Conservation (phyloP, 2,888 invertebrate species). For the Azorinus chamasolen region DNA sequence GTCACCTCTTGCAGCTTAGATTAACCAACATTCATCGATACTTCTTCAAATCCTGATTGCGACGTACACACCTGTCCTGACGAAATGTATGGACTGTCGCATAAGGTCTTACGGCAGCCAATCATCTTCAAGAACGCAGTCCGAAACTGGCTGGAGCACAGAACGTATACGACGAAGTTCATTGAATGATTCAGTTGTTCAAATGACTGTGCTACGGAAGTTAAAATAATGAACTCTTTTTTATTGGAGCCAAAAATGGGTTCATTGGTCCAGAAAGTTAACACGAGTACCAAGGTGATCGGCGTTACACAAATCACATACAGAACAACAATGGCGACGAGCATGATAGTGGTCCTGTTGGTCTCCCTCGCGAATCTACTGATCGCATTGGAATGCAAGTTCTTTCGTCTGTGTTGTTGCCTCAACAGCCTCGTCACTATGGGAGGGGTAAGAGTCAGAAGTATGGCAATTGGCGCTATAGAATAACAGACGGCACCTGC, state of each 20-base stretch:
- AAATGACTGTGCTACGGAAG: conserved; percentile 2
- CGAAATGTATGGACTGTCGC: too few relatives aligned
- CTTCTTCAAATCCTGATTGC: too few relatives aligned
- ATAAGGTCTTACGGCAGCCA: not conserved
- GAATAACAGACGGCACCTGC: conserved; percentile 13
- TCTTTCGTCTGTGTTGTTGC: not conserved
- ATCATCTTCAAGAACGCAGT: not conserved
- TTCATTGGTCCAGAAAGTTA: not conserved
- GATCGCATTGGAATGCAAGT: not conserved
- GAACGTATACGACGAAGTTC: conserved; percentile 32
- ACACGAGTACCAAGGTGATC: conserved; percentile 20
- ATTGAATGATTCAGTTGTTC: conserved; percentile 33
- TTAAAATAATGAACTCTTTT: conserved; percentile 3
- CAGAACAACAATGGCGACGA: conserved; percentile 1
- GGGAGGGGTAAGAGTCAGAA: conserved; percentile 9
- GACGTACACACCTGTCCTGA: too few relatives aligned
- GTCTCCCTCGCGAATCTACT: conserved; percentile 1
- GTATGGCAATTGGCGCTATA: conserved; percentile 11
- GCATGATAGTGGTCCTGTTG: conserved; percentile 12
- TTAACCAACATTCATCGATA: too few relatives aligned
- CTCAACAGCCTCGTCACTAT: conserved; percentile 4
- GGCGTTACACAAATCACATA: conserved; percentile 17
- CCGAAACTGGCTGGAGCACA: conserved; percentile 19
- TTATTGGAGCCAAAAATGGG: not conserved
- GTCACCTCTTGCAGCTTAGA: too few relatives aligned